phyloP scores from a whole-genome alignment of 2,113 vertebrate genomes.

The Pithys albifrons region DNA sequence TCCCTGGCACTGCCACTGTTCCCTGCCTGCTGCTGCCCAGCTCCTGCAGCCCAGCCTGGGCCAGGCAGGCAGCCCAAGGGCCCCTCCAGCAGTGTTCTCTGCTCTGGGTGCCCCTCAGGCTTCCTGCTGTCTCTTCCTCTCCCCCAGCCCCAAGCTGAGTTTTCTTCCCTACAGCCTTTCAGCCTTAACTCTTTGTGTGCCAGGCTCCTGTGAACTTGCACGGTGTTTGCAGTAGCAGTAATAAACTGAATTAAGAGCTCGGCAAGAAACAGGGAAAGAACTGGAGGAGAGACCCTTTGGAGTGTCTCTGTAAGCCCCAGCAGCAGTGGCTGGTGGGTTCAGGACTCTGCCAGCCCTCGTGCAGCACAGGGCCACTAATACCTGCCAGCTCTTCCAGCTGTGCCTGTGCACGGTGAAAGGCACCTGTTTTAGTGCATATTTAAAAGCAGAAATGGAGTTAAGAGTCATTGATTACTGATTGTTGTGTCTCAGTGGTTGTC shows the following conservation, averaged over 20 bases:
- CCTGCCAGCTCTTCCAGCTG: not conserved
- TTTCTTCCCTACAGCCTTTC: not conserved
- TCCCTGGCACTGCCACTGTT: not conserved
- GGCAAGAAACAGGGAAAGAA: not conserved
- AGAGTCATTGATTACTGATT: not conserved
- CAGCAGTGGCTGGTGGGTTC: not conserved
- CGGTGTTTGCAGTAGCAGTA: not conserved
- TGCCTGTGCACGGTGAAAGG: not conserved
- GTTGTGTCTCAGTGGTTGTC: not conserved
- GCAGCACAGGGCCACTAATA: not conserved
- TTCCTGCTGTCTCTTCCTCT: not conserved
- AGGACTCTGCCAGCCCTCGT: not conserved
- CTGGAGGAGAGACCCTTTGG: not conserved
- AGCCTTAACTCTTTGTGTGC: not conserved
- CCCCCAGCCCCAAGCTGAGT: not conserved
- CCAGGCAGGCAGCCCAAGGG: not conserved
- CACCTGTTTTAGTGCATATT: rapidly evolving
- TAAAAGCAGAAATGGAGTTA: not conserved
- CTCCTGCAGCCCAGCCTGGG: not conserved
- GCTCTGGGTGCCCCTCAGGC: not conserved
- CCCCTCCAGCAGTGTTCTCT: not conserved
- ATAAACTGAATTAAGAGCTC: not conserved
- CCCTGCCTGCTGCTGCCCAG: not conserved
- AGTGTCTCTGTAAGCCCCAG: not conserved
- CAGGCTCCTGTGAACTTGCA: not conserved